Conservation (phyloP, 2,113 vertebrate species). For the Tetraodon nigroviridis region DNA sequence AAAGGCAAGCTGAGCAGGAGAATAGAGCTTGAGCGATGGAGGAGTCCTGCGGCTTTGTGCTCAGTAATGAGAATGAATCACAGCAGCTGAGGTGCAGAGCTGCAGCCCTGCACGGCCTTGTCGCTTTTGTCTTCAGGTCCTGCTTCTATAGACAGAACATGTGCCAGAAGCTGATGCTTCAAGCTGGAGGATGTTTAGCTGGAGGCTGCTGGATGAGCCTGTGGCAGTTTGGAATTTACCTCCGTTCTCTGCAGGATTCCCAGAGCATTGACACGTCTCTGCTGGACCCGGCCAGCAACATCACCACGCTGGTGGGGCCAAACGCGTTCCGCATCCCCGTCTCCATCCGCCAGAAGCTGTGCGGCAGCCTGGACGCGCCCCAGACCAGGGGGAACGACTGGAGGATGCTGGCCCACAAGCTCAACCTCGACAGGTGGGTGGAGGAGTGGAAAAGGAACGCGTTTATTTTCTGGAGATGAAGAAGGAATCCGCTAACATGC, state of each 20-base stretch:
- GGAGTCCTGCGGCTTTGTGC: constrained; percentile 41
- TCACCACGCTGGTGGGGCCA: constrained; percentile 89
- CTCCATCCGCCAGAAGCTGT: constrained; percentile 95
- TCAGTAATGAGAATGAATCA: constrained; percentile 59
- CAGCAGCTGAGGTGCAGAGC: constrained; percentile 32
- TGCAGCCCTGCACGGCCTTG: constrained; percentile 25
- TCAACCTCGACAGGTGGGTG: constrained; percentile 91
- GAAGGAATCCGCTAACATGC: no score
- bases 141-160: constrained; percentile 35
- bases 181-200: constrained; percentile 23
- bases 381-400: constrained; percentile 98
- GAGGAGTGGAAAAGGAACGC: not conserved
- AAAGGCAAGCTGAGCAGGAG: constrained; percentile 47
- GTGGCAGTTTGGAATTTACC: not conserved
- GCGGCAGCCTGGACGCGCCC: constrained; percentile 93
- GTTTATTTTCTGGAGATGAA: no score
- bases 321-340: constrained; percentile 93
- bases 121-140: constrained; percentile 43
- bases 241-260: constrained; percentile 77
- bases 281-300: constrained; percentile 83
- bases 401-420: constrained; percentile 96
- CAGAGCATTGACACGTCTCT: constrained; percentile 84
- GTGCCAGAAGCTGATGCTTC: constrained; percentile 18
- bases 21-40: constrained; percentile 40
- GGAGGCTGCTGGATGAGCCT: constrained; percentile 1